phyloP scores from a whole-genome alignment of 2,797 vertebrate genomes.

The Taeniopygia guttata region DNA sequence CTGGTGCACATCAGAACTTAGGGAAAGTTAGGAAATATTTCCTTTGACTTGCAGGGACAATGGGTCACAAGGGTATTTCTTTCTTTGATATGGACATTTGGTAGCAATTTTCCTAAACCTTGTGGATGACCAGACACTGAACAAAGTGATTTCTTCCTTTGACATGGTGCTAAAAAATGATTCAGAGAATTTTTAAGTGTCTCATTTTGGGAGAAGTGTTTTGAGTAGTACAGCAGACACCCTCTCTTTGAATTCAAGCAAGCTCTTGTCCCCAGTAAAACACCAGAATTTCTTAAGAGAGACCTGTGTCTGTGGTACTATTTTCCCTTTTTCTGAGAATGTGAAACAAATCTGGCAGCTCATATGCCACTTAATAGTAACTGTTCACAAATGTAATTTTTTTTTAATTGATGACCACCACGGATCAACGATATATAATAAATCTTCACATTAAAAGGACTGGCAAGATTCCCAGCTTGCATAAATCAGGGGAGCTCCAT shows the following conservation, averaged over 20 bases:
- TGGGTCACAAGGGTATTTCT: not conserved
- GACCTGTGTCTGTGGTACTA: not conserved
- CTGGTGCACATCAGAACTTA: not conserved
- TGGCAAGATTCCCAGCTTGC: constrained; percentile 40
- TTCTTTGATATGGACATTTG: not conserved
- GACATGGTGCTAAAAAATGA: not conserved
- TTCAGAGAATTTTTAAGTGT: not conserved
- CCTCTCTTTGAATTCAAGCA: not conserved
- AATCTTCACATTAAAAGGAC: constrained; percentile 56
- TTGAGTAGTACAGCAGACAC: not conserved
- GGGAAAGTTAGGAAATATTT: not conserved
- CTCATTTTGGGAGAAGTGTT: not conserved
- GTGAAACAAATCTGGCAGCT: constrained; percentile 21
- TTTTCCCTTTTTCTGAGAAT: not conserved
- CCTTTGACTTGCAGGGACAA: not conserved
- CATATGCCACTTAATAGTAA: constrained; percentile 30
- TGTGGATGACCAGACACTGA: not conserved
- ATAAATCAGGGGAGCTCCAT: constrained; percentile 38
- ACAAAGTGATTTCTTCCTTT: not conserved
- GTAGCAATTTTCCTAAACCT: not conserved
- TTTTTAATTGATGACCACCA: constrained; percentile 37
- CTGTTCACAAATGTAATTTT: constrained; percentile 32
- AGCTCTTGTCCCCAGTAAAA: not conserved
- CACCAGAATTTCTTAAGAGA: not conserved
- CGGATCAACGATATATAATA: constrained; percentile 24